These are phyloP conservation scores for Chymomyza caudatula DNA, from an alignment of 2,888 invertebrate species.

Conservation along the genomic window DNA sequence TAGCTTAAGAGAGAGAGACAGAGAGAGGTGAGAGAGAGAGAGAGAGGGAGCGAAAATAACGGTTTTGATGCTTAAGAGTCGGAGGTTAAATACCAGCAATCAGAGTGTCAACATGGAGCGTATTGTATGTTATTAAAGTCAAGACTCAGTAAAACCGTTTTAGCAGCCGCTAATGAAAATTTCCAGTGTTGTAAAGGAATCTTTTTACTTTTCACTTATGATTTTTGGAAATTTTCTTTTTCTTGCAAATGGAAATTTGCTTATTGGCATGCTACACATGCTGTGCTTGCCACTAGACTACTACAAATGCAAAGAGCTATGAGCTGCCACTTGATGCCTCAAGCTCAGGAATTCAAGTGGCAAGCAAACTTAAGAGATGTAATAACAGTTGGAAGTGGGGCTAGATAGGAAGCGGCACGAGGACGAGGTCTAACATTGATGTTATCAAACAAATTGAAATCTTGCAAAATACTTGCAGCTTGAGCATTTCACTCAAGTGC, in stretches of 20 bases:
- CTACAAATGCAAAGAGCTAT: background rate
- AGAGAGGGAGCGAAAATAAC: background rate
- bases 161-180: conserved; percentile 12
- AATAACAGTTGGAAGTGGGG: background rate
- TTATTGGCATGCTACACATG: background rate
- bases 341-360: conserved; percentile 15
- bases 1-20: conserved; percentile 20
- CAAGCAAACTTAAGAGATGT: background rate
- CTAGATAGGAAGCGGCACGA: background rate
- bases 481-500: conserved; percentile 25
- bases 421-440: conserved; percentile 14
- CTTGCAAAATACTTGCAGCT: conserved; percentile 53
- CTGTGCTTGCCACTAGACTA: background rate
- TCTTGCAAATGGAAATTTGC: conserved; percentile 19
- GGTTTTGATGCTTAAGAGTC: background rate
- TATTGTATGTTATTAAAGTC: background rate
- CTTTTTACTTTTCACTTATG: background rate
- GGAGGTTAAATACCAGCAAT: conserved; percentile 6
- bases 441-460: conserved; percentile 68
- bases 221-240: background rate
- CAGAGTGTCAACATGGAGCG: conserved; percentile 24
- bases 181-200: conserved; percentile 5
- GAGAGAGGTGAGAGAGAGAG: background rate
- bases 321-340: background rate
- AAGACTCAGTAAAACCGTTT: background rate